Conservation (phyloP, 1,140 invertebrate genomes). For the Caerostris darwini region DNA sequence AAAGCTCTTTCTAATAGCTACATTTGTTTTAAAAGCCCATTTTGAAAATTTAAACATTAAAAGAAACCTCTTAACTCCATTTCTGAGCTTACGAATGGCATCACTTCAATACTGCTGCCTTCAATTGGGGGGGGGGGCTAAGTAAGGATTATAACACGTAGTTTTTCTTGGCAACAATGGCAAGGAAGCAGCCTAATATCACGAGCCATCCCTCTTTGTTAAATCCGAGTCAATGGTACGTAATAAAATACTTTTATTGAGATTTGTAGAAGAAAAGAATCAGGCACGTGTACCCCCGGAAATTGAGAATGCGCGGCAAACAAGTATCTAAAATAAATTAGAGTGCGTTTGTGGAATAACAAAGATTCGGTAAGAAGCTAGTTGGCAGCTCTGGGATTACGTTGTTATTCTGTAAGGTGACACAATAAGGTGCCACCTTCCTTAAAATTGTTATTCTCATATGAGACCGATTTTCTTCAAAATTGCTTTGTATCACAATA, state of each 20-base stretch:
- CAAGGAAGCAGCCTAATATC: background rate
- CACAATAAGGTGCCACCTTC: too few species aligned
- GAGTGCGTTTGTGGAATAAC: background rate
- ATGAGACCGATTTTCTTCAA: too few species aligned
- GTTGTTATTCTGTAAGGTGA: too few species aligned
- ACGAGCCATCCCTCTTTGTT: background rate
- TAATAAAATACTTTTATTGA: constrained; percentile 18
- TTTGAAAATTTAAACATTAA: background rate
- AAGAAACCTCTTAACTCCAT: background rate
- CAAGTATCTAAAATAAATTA: background rate
- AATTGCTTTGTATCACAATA: too few species aligned
- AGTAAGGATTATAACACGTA: background rate
- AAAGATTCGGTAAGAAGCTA: background rate
- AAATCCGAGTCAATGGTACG: background rate
- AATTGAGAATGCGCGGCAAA: background rate
- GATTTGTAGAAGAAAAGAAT: background rate
- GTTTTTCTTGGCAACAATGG: background rate
- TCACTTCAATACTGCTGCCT: background rate
- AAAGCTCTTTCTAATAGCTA: background rate
- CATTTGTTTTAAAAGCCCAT: background rate
- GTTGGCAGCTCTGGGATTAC: background rate
- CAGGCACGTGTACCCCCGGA: background rate
- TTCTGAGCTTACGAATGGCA: background rate
- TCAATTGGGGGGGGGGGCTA: background rate
- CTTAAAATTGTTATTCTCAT: too few species aligned